Evolutionary conservation across 2,113 vertebrate genomes (phyloP), one percentile per base, ranked within the genome.

Genomic region (Phrynosoma platyrhinos): DNA sequence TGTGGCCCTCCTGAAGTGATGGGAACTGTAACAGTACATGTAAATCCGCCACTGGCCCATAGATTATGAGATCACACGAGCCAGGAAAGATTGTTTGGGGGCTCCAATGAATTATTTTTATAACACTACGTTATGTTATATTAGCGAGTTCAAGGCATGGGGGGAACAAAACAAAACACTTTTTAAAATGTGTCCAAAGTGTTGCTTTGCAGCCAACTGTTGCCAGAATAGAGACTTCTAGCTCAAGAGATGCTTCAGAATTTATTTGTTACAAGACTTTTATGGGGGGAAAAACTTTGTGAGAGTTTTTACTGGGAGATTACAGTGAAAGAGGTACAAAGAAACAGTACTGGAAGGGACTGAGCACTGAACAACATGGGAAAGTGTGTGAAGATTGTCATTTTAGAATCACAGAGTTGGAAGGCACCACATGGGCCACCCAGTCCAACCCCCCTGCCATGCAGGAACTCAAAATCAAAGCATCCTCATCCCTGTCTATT

Each of bases 151-250:
- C 6, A 2, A 9, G 0, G 12, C 2, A 81, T 62, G 52, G 16
- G 3, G 23, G 5, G n/a, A 66, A 47, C 16, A 21, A 10, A 42
- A 64, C 8, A 76, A 47, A 83, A 9, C 64, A 9, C 32, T 36
- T 3, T 40, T 84, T 25, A 18, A 36, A 84, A 16, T 88, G 79
- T 90, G 88, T 84, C 3, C 0, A 78, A 68, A 87, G 87, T 84
- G 83, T 75, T 79, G 82, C 75, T 93, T 83, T 75, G 25, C 18
- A 79, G 91, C 36, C 87, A 84, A 69, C 89, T 75, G 32, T 47
- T 75, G 84, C 30, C 79, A 6, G 89, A 83, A 88, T 36, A 90
- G 91, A 92, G 92, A 91, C 9, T 90, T 32, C 88, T 58, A 9
- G 8, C 74, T 79, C 85, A 27, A 69, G 87, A 88, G 87, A 87